phyloP scores from a whole-genome alignment of 2,888 invertebrate species.

The Cryptosula pallasiana region DNA sequence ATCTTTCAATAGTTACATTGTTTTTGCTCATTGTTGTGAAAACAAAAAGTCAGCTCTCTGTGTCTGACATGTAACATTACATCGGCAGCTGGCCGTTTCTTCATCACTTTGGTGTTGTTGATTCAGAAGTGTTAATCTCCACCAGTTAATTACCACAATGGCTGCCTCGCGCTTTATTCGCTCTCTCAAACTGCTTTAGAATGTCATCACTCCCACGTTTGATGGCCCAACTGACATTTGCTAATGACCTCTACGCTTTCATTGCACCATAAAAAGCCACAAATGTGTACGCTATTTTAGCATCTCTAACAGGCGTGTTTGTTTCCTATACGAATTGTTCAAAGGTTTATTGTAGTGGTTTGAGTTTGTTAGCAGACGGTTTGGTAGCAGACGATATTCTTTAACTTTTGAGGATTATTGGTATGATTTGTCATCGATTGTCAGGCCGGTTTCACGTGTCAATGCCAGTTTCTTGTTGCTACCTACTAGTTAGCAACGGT shows the following conservation, averaged over 20 bases:
- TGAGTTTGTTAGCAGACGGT: not conserved
- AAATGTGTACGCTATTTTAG: not conserved
- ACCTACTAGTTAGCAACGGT: too few relatives aligned
- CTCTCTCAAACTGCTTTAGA: not conserved
- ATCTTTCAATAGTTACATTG: not conserved
- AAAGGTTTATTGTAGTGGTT: too few relatives aligned
- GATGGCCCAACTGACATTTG: slow-evolving; percentile 19
- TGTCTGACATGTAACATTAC: too few relatives aligned
- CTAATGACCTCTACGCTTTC: not conserved
- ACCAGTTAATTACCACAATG: not conserved
- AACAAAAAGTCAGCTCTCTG: slow-evolving; percentile 5
- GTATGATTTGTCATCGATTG: too few relatives aligned
- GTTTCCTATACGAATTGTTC: too few relatives aligned
- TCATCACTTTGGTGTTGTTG: too few relatives aligned
- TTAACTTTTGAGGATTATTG: too few relatives aligned
- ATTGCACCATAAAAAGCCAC: not conserved
- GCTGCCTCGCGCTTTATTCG: too few relatives aligned
- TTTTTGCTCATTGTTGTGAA: slow-evolving; percentile 1
- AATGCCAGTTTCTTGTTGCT: too few relatives aligned
- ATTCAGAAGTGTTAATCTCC: not conserved
- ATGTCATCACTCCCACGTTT: not conserved
- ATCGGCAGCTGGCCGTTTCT: too few relatives aligned
- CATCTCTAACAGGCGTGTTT: not conserved
- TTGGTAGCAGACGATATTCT: not conserved
- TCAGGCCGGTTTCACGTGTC: too few relatives aligned